Evolutionary conservation across 2,888 invertebrate genomes (phyloP).

Genomic region (Pseudeuparius sepicola): DNA sequence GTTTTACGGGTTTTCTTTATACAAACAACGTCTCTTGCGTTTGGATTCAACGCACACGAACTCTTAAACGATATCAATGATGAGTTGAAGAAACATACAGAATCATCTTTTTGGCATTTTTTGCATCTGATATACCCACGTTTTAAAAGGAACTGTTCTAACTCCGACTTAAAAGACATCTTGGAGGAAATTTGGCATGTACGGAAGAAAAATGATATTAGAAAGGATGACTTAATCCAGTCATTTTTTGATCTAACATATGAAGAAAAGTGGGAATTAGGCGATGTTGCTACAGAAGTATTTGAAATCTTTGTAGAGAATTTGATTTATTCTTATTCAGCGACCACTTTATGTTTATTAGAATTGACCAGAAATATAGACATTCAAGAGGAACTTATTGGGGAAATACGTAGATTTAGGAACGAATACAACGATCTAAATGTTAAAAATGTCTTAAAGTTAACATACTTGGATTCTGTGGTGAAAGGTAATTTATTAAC

Average conservation of each 20-base stretch:
- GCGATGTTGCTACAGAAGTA: conserved; percentile 16
- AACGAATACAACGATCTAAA: conserved; percentile 13
- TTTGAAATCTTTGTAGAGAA: conserved; percentile 20
- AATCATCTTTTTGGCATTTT: conserved; percentile 17
- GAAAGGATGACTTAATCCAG: conserved; percentile 21
- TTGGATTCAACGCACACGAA: conserved; percentile 19
- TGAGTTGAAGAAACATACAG: conserved; percentile 12
- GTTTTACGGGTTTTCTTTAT: conserved; percentile 14
- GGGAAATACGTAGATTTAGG: conserved; percentile 25
- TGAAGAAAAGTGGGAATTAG: conserved; percentile 8
- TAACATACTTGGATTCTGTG: conserved; percentile 22
- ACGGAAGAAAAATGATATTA: conserved; percentile 23
- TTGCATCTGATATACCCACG: conserved; percentile 17
- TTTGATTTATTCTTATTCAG: conserved; percentile 17
- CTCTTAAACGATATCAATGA: conserved; percentile 16
- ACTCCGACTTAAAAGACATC: conserved; percentile 11
- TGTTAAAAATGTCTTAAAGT: conserved; percentile 17
- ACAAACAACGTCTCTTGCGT: conserved; percentile 17
- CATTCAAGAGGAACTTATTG: conserved; percentile 25
- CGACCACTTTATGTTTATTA: conserved; percentile 21
- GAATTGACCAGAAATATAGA: conserved; percentile 24
- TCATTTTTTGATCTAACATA: conserved; percentile 17
- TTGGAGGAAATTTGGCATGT: conserved; percentile 14
- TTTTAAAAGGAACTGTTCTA: conserved; percentile 10
- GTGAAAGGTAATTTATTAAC: conserved; percentile 20